These are phyloP conservation scores for Aphaenogaster floridana DNA, from an alignment of 1,140 invertebrate species.

Conservation along the genomic window DNA sequence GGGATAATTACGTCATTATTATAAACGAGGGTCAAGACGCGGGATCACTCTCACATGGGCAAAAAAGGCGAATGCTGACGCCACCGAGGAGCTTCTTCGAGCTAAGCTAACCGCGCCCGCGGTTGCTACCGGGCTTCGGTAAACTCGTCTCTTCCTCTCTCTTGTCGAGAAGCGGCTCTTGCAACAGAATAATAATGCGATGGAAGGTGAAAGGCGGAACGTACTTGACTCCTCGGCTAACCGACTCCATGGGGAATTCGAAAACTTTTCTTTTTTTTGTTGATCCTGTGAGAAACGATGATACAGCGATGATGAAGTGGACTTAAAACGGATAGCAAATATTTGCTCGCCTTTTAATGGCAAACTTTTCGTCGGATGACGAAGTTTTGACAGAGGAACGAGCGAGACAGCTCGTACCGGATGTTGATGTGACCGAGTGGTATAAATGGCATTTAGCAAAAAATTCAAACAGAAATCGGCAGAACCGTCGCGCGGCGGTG, in stretches of 20 bases:
- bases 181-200: slow-evolving; percentile 40
- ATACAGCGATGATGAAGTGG: slow-evolving; percentile 47
- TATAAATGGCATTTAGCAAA: slow-evolving; percentile 10
- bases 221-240: not conserved
- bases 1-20: slow-evolving; percentile 57
- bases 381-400: slow-evolving; percentile 12
- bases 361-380: slow-evolving; percentile 51
- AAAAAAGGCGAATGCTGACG: slow-evolving; percentile 47
- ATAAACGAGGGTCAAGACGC: slow-evolving; percentile 51
- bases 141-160: slow-evolving; percentile 14
- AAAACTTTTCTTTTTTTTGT: slow-evolving; percentile 22
- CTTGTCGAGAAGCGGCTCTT: slow-evolving; percentile 15
- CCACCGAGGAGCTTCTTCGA: slow-evolving; percentile 24
- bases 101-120: slow-evolving; percentile 14
- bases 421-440: slow-evolving; percentile 21
- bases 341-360: slow-evolving; percentile 69
- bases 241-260: not conserved
- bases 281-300: slow-evolving; percentile 7
- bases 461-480: slow-evolving; percentile 8
- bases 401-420: not conserved
- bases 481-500: not conserved
- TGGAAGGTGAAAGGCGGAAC: slow-evolving; percentile 44
- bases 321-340: slow-evolving; percentile 67
- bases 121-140: slow-evolving; percentile 48
- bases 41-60: slow-evolving; percentile 14